Evolutionary conservation across 92 coral and sea anemone species (phyloP).

Genomic region (Actinernus sp.): DNA sequence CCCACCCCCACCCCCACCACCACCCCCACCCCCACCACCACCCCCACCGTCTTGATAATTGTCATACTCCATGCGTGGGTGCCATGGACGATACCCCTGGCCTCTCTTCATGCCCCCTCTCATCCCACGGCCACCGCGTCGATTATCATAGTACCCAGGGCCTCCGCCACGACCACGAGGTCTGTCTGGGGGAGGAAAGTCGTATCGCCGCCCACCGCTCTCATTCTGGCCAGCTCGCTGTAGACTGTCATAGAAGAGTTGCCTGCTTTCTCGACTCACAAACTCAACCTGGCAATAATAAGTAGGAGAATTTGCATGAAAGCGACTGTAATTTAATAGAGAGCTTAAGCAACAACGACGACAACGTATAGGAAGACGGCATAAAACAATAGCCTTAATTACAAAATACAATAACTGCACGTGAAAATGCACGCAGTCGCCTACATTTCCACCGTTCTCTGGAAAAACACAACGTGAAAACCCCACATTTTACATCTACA

Average conservation of each 20-base stretch:
- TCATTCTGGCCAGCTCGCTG: slow-evolving; percentile 73
- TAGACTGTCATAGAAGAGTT: slow-evolving; percentile 86
- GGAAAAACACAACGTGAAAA: no score
- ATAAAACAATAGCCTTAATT: no score
- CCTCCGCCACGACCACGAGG: slow-evolving; percentile 85
- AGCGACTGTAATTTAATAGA: no score
- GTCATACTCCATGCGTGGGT: slow-evolving; percentile 55
- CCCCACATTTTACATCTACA: no score
- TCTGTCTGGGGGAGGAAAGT: slow-evolving; percentile 66
- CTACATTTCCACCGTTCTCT: no score
- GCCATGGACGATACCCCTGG: slow-evolving; percentile 75
- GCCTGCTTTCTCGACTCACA: slow-evolving; percentile 98
- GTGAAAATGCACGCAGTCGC: no score
- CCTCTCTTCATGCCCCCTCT: slow-evolving; percentile 68
- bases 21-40: slow-evolving; percentile 24
- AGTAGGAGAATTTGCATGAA: no score
- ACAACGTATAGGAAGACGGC: no score
- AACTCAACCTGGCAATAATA: slow-evolving; percentile 84
- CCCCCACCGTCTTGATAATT: slow-evolving; percentile 27
- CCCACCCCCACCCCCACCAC: no score
- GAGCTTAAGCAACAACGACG: no score
- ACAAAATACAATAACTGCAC: no score
- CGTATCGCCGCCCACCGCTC: slow-evolving; percentile 69
- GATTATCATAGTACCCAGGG: slow-evolving; percentile 77
- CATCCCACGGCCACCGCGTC: slow-evolving; percentile 68